Conservation (phyloP, 2,797 vertebrate genomes). For the Malurus leucopterus region DNA sequence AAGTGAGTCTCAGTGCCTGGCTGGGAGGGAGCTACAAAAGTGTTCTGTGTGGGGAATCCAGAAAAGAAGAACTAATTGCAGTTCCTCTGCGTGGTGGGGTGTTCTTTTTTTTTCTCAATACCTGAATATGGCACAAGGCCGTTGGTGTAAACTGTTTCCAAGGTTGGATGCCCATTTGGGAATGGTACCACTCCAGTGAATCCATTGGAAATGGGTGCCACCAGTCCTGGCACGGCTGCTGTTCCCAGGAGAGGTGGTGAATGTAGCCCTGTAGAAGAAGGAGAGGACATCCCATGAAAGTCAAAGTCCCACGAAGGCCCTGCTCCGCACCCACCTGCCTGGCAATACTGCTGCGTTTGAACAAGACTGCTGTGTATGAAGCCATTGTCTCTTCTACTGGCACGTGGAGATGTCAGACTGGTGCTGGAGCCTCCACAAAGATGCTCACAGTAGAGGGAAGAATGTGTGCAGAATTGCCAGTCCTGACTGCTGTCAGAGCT, state of each 20-base stretch:
- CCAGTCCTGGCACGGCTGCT: conserved; percentile 87
- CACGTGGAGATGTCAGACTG: neutral
- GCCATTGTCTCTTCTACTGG: neutral
- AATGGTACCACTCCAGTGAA: conserved; percentile 93
- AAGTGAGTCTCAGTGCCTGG: neutral
- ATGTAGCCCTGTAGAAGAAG: conserved; percentile 82
- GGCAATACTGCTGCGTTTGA: neutral
- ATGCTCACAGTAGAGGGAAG: neutral
- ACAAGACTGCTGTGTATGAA: neutral
- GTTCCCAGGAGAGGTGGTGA: conserved; percentile 92
- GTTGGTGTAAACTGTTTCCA: conserved; percentile 94
- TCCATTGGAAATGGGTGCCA: conserved; percentile 91
- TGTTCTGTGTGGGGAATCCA: neutral
- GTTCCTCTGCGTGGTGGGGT: neutral
- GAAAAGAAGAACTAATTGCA: neutral
- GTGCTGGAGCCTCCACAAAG: neutral
- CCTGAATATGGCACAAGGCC: conserved; percentile 92
- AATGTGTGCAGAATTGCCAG: neutral
- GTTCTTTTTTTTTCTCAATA: neutral
- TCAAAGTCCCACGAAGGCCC: neutral
- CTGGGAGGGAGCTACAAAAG: neutral
- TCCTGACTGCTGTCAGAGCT: neutral
- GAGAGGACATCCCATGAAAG: neutral
- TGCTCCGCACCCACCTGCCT: neutral
- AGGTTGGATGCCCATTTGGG: conserved; percentile 88